phyloP scores from a whole-genome alignment of 2,888 invertebrate species.

The Oxyteleia sp. region DNA sequence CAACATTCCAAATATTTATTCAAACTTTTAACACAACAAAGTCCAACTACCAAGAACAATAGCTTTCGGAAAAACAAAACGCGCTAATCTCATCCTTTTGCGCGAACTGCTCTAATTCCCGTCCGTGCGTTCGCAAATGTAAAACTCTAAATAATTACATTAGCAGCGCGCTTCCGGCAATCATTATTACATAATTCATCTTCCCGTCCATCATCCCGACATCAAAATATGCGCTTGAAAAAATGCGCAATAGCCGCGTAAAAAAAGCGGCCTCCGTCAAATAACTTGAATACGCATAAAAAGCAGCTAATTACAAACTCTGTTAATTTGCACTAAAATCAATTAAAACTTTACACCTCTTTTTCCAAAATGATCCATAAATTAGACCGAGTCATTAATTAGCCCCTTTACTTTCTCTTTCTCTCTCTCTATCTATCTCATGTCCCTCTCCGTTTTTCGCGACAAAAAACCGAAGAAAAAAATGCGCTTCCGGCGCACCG shows the following conservation, averaged over 20 bases:
- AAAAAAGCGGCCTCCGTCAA: not conserved
- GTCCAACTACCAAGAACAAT: not conserved
- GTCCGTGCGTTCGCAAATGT: not conserved
- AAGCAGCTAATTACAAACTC: slow-evolving; percentile 45
- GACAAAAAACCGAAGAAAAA: too few species aligned
- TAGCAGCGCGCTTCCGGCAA: not conserved
- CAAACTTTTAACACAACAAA: not conserved
- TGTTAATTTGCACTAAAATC: slow-evolving; percentile 41
- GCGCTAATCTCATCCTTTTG: not conserved
- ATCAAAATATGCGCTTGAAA: not conserved
- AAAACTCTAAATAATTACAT: not conserved
- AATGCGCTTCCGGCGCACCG: too few species aligned
- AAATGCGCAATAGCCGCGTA: not conserved
- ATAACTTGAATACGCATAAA: slow-evolving; percentile 22
- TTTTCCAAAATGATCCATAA: slow-evolving; percentile 19
- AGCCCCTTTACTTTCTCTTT: slow-evolving; percentile 12
- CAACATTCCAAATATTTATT: too few species aligned
- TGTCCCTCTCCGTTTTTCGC: too few species aligned
- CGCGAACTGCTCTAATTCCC: not conserved
- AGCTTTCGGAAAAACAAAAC: not conserved
- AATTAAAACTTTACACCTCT: slow-evolving; percentile 41
- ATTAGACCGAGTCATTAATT: slow-evolving; percentile 38
- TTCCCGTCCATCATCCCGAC: not conserved
- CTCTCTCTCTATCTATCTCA: too few species aligned
- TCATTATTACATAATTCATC: not conserved